A percentile compares a stretch with the other conserved stretches of the same genome.
phyloP scores from a whole-genome alignment of 2,888 invertebrate species.

The Andrena minutula region DNA sequence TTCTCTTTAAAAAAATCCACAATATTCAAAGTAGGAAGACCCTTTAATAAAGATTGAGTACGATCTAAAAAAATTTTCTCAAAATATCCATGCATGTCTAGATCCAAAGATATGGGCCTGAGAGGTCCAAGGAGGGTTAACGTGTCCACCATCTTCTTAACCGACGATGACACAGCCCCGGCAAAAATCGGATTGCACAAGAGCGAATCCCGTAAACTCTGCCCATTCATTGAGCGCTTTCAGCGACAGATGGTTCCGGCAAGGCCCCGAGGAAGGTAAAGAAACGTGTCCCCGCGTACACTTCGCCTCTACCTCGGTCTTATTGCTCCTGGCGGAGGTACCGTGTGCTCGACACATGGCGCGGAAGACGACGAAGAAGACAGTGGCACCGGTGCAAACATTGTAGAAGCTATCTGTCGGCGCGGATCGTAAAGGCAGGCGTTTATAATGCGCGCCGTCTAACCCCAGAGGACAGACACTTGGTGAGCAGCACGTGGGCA shows the following conservation, averaged over 20 bases:
- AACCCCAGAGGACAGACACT: conserved; percentile 34
- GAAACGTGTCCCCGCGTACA: neutral
- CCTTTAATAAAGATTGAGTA: too few relatives aligned
- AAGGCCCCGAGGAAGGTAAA: neutral
- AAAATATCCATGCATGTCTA: too few relatives aligned
- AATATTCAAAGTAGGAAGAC: too few relatives aligned
- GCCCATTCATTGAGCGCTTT: neutral
- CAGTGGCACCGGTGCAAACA: conserved; percentile 67
- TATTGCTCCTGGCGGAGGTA: conserved; percentile 29
- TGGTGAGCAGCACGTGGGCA: conserved; percentile 45
- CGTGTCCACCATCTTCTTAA: too few relatives aligned
- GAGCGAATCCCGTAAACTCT: too few relatives aligned
- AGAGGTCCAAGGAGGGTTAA: too few relatives aligned
- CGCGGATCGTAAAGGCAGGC: conserved; percentile 66
- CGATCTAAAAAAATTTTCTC: too few relatives aligned
- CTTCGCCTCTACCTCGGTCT: conserved; percentile 15
- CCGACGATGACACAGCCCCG: too few relatives aligned
- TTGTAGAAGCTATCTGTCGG: conserved; percentile 68
- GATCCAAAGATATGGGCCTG: too few relatives aligned
- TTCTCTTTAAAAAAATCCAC: too few relatives aligned
- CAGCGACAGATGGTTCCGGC: neutral
- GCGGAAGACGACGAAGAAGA: conserved; percentile 31
- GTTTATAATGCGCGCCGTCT: conserved; percentile 61
- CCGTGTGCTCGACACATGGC: conserved; percentile 79
- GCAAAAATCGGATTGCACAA: too few relatives aligned